These are phyloP conservation scores for Thalpophila matura DNA, from an alignment of 2,888 invertebrate genomes.

Conservation along the genomic window DNA sequence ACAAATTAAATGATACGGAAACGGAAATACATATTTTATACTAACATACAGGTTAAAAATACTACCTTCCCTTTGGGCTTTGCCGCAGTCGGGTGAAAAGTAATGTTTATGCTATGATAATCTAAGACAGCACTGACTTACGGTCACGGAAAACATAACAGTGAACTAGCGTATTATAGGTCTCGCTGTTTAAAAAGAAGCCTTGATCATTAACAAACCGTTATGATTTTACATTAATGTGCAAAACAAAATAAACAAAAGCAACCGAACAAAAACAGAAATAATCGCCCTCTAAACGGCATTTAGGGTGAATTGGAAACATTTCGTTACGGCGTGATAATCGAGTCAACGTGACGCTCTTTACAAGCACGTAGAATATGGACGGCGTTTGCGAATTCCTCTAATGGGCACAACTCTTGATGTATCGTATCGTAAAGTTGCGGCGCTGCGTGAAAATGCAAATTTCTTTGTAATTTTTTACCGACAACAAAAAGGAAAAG, in stretches of 20 bases:
- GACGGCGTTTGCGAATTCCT: constrained; percentile 68
- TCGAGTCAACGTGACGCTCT: constrained; percentile 71
- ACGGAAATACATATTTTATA: no score
- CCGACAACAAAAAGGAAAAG: neutral
- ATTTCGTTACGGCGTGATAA: constrained; percentile 68
- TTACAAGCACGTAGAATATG: constrained; percentile 79
- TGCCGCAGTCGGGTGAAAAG: no score
- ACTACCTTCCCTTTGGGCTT: no score
- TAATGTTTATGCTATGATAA: no score
- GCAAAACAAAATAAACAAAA: constrained; percentile 35
- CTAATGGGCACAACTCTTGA: constrained; percentile 69
- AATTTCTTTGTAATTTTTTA: neutral
- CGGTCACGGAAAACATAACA: no score
- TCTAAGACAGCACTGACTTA: no score
- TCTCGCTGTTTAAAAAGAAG: no score
- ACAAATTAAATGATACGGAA: no score
- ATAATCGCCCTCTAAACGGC: constrained; percentile 54
- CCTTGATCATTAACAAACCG: neutral
- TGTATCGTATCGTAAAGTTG: constrained; percentile 51
- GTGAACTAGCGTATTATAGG: no score
- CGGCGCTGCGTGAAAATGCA: constrained; percentile 7
- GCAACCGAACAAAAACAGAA: constrained; percentile 40
- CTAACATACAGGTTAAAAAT: no score
- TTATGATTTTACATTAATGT: neutral
- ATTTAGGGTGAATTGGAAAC: constrained; percentile 58